Percentiles rank a stretch among this genome's conserved stretches.
These are phyloP conservation scores for Eilema griseolum DNA, from an alignment of 2,888 invertebrate genomes.

Conservation along the genomic window DNA sequence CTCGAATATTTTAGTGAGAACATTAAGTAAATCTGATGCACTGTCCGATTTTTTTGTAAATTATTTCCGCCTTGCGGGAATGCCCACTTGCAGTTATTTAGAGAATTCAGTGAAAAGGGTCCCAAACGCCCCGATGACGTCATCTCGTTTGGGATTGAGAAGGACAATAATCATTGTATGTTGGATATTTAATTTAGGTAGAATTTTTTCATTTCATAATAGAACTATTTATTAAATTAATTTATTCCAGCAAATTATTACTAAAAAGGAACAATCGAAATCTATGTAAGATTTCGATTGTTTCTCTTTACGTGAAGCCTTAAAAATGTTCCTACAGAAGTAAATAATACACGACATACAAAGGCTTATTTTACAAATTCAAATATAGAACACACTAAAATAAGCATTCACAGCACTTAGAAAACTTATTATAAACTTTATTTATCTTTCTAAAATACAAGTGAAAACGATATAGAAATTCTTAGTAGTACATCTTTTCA, in stretches of 20 bases:
- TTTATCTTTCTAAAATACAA: background rate
- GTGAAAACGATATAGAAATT: background rate
- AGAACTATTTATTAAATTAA: background rate
- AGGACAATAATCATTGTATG: background rate
- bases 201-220: background rate
- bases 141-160: slow-evolving; percentile 31
- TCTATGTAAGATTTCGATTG: background rate
- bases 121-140: slow-evolving; percentile 53
- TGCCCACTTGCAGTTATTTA: slow-evolving; percentile 43
- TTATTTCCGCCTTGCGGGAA: slow-evolving; percentile 20
- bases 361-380: background rate
- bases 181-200: background rate
- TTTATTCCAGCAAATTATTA: too few relatives aligned
- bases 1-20: background rate
- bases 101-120: slow-evolving; percentile 40
- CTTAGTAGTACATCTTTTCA: background rate
- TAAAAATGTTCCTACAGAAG: background rate
- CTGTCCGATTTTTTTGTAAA: background rate
- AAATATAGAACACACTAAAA: background rate
- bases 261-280: too few relatives aligned
- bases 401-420: background rate
- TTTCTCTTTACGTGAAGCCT: background rate
- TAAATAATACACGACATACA: background rate
- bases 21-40: background rate
- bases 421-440: background rate